Evolutionary conservation across 2,888 invertebrate species (phyloP).

Genomic region (Tyria jacobaeae): DNA sequence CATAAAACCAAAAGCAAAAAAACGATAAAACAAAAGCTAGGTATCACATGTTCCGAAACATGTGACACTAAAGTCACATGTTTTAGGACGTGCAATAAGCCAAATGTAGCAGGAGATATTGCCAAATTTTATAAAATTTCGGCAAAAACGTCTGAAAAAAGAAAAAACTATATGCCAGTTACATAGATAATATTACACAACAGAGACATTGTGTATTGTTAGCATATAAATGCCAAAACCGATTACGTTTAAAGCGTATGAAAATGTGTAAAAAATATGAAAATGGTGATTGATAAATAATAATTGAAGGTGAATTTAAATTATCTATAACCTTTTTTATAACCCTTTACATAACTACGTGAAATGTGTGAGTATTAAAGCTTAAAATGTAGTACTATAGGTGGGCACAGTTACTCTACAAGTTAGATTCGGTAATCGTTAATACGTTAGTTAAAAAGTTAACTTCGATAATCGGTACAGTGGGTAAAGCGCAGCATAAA

Average conservation of each 20-base stretch:
- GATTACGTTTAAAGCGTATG: neutral
- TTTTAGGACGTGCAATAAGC: neutral
- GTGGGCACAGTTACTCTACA: no score
- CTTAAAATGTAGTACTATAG: no score
- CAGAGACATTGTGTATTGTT: neutral
- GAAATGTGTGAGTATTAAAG: no score
- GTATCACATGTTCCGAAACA: no score
- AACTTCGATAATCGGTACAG: no score
- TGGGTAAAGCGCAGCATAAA: no score
- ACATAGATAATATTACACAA: neutral
- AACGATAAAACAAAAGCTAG: no score
- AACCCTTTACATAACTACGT: no score
- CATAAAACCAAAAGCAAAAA: no score
- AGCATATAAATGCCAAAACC: neutral
- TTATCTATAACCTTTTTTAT: no score
- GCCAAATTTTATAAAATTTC: conserved; percentile 5
- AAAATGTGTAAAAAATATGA: neutral
- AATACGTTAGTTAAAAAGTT: no score
- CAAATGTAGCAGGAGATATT: neutral
- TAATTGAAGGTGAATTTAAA: conserved; percentile 4
- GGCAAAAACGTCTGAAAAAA: neutral
- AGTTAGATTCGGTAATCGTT: no score
- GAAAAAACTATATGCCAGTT: neutral
- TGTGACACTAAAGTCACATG: neutral
- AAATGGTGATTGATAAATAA: neutral